Evolutionary conservation across 1,140 invertebrate species (phyloP), one percentile per base, ranked within the genome.

Genomic region (Drosophila arizonae): DNA sequence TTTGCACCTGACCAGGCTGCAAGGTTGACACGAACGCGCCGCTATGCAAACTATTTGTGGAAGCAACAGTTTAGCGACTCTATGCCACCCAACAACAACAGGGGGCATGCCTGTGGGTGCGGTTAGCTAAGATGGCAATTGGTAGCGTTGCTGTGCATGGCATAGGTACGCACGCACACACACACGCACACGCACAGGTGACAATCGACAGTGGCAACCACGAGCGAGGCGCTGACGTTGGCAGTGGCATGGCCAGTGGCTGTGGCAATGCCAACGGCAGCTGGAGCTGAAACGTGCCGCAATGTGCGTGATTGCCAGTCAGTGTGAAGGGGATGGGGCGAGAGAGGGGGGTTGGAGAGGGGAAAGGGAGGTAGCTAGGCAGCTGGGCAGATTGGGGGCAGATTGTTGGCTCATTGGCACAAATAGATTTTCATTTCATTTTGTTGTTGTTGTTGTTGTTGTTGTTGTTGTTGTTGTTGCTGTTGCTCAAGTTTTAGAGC

Each of bases 31-130:
- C 54, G 50, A 56, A 77, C 77, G 81, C 77, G 24, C 50, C 57
- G 81, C 76, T 66, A 87, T 87, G 84, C 76, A 72, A 88, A 87
- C 82, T 87, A 87, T 88, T 87, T 76, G 67, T 54, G 62, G 62
- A 64, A 58, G 77, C 81, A 76, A 72, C 77, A 72, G 67, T 70
- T 71, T 78, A 70, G 72, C 72, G 46, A 15, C 28, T 48, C 55
- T 45, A 3, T 39, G 36, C 55, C 39, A 24, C 21, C 21, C 21
- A 24, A 24, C 21, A 45, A 51, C 9, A 11, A 0, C 21, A 13
- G 26, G 1, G 24, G 26, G 30, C 36, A 39, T 39, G 10, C 36
- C 6, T 39, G 36, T 11, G 4, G n/a, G n/a, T 15, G 8, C 9
- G 8, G 50, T 4, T n/a, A 15, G 52, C 8, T 36, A 10, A 54